Evolutionary conservation across 1,140 invertebrate species (phyloP), one percentile per base, ranked within the genome.

Genomic region (Aleiodes sp.): DNA sequence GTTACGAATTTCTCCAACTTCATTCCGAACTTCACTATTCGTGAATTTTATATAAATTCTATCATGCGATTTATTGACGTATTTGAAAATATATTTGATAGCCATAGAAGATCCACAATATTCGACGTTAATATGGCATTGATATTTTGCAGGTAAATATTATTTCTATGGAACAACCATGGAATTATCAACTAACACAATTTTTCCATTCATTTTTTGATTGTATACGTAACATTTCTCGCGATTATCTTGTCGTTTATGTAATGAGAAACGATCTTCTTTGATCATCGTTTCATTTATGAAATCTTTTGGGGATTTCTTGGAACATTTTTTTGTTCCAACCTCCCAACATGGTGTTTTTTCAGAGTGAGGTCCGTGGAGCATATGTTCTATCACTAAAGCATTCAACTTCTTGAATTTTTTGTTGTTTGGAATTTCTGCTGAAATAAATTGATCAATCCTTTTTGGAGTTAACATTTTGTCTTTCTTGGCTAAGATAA

Each of bases 281-380:
- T 70, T 57, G 28, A 37, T 63, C 9, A 19, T 16, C 9, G 26
- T 70, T 4, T 14, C 43, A 21, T 37, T 28, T 8, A 39, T 66
- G 64, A 60, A 70, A 19, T 21, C 3, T 61, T 65, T 70, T 28
- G 68, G 52, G 33, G 41, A 65, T 28, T 66, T 26, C 62, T 71
- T 71, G 7, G 29, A 31, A 56, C 70, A 71, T 61, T 26, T 71
- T 46, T 61, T 28, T 71, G 7, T 57, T 67, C 29, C n/a, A n/a
- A 6, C 35, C 56, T 57, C 57, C 70, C 61, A 66, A 29, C 70
- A 63, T 24, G 59, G 59, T 12, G 59, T 46, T 41, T 63, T 63
- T 4, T 62, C 19, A 39, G 64, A 35, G 57, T 64, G 66, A 6
- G 70, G 64, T 2, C 60, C 70, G 10, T 65, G 68, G 39, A 70